phyloP scores from a whole-genome alignment of 2,113 vertebrate species.

The Urocolius indicus region DNA sequence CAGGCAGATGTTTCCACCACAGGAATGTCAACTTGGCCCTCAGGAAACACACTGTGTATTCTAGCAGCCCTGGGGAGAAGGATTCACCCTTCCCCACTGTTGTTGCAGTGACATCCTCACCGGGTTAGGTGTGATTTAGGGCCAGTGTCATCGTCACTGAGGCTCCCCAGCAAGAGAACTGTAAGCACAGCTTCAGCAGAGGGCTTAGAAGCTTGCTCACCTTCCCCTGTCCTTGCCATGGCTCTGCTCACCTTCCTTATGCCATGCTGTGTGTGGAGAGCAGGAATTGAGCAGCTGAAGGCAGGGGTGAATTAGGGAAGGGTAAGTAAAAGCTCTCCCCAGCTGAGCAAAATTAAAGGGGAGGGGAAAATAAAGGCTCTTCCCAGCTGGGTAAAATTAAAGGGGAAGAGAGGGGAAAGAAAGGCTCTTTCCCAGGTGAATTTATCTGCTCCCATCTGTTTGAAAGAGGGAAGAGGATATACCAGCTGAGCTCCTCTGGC shows the following conservation, averaged over 20 bases:
- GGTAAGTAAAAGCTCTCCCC: not conserved
- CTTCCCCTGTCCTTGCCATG: accelerated
- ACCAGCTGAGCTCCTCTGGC: not conserved
- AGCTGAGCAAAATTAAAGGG: not conserved
- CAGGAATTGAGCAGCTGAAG: not conserved
- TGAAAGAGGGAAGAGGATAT: not conserved
- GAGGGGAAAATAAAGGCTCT: not conserved
- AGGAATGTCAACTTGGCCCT: slow-evolving; percentile 2
- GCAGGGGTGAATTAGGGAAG: not conserved
- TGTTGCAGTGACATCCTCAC: not conserved
- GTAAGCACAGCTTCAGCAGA: not conserved
- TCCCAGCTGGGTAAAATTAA: not conserved
- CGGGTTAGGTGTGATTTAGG: not conserved
- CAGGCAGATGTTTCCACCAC: not conserved
- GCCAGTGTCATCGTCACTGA: not conserved
- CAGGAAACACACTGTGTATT: not conserved
- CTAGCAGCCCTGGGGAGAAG: not conserved
- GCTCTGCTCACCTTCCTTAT: not conserved
- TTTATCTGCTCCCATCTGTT: not conserved
- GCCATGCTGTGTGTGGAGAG: not conserved
- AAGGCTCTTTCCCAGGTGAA: not conserved
- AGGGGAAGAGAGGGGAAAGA: not conserved
- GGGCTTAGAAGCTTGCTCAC: not conserved
- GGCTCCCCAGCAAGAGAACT: not conserved
- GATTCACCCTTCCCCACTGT: not conserved